Evolutionary conservation across 2,113 vertebrate species (phyloP).

Genomic region (Sterna hirundo): DNA sequence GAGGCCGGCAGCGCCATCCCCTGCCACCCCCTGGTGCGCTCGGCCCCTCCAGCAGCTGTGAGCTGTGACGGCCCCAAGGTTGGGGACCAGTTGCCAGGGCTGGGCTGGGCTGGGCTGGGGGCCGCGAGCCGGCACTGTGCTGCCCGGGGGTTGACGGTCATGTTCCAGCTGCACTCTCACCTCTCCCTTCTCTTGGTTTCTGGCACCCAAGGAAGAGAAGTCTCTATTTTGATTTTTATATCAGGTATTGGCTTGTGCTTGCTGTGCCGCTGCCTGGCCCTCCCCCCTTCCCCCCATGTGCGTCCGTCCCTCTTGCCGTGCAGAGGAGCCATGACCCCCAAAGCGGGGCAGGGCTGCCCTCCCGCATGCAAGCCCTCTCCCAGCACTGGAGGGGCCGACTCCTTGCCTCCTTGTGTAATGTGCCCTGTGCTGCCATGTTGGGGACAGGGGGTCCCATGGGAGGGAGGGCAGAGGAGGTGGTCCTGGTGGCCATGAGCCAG

Average conservation of each 20-base stretch:
- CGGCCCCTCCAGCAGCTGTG: background rate
- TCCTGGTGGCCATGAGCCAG: background rate
- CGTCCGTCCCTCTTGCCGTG: constrained; percentile 48
- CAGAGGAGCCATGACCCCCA: constrained; percentile 33
- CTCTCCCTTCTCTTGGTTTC: constrained; percentile 78
- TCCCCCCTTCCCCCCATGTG: background rate
- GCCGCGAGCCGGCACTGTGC: background rate
- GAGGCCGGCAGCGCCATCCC: background rate
- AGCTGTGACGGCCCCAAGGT: background rate
- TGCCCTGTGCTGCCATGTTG: constrained; percentile 55
- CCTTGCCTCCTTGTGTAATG: constrained; percentile 35
- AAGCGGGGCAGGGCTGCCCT: background rate
- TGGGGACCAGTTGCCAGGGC: background rate
- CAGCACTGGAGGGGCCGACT: background rate
- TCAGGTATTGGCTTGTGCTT: constrained; percentile 84
- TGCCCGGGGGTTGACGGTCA: background rate
- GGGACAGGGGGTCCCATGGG: background rate
- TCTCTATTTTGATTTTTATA: constrained; percentile 96
- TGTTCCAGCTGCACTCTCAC: constrained; percentile 63
- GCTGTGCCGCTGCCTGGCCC: constrained; percentile 61
- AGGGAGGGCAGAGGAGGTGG: constrained; percentile 5
- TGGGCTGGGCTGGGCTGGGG: constrained; percentile 30
- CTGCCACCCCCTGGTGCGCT: background rate
- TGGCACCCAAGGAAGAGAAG: constrained; percentile 92
- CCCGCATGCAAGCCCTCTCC: constrained; percentile 26